These are phyloP conservation scores for Zoroaster sp. DNA, from an alignment of 53 echinoderm and acorn worm species.

Conservation along the genomic window DNA sequence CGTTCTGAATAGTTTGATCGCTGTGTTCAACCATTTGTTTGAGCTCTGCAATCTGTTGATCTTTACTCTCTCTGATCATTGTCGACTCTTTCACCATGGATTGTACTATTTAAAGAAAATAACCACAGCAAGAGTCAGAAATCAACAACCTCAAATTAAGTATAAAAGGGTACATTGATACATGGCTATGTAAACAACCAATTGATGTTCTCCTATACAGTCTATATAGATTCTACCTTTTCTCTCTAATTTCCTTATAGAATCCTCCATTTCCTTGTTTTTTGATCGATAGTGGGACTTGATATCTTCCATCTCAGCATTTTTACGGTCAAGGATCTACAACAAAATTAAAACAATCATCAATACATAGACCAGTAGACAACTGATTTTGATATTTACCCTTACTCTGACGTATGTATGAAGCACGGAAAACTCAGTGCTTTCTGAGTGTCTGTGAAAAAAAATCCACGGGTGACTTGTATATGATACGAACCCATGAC, in stretches of 20 bases:
- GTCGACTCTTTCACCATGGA: conserved; percentile 63
- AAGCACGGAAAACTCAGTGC: too few species aligned
- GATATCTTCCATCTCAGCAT: conserved; percentile 94
- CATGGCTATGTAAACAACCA: too few species aligned
- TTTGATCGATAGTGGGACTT: conserved; percentile 88
- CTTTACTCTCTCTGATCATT: conserved; percentile 72
- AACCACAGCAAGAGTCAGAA: not conserved
- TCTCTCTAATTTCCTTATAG: conserved; percentile 82
- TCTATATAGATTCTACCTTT: conserved; percentile 67
- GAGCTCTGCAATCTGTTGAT: conserved; percentile 87
- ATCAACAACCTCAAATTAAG: too few species aligned
- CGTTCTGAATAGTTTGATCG: conserved; percentile 73
- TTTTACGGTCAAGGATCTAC: conserved; percentile 93
- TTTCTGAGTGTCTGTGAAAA: too few species aligned
- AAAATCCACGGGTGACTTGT: too few species aligned
- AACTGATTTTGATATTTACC: too few species aligned
- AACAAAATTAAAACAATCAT: not conserved
- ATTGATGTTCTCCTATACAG: too few species aligned
- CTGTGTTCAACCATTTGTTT: conserved; percentile 84
- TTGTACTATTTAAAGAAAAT: conserved; percentile 57
- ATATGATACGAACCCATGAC: too few species aligned
- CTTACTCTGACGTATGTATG: too few species aligned
- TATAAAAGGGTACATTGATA: too few species aligned
- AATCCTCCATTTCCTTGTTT: conserved; percentile 81
- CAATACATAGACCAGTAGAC: too few species aligned